phyloP scores from a whole-genome alignment of 2,888 invertebrate genomes.

The Pseudanteris insignis region DNA sequence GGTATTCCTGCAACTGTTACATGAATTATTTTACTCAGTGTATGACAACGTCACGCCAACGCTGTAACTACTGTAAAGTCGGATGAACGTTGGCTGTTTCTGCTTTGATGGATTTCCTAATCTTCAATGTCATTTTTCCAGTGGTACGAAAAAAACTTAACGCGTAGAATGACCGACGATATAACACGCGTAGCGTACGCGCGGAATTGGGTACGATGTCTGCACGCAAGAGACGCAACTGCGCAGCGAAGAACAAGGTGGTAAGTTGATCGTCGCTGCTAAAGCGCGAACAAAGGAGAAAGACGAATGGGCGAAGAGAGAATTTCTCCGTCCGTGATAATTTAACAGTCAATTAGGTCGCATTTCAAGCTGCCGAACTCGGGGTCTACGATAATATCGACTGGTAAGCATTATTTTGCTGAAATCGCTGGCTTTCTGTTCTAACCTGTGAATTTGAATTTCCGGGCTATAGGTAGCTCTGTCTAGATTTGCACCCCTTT shows the following conservation, averaged over 20 bases:
- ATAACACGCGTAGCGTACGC: no score
- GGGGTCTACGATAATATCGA: constrained; percentile 59
- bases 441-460: constrained; percentile 45
- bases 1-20: no score
- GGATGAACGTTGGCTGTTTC: no score
- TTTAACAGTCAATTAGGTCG: constrained; percentile 65
- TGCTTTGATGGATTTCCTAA: no score
- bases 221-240: constrained; percentile 12
- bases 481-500: constrained; percentile 45
- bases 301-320: constrained; percentile 43
- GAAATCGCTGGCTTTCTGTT: constrained; percentile 57
- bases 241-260: constrained; percentile 36
- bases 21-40: no score
- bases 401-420: constrained; percentile 63
- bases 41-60: no score
- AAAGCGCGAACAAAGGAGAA: constrained; percentile 43
- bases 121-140: no score
- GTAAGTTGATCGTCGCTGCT: constrained; percentile 44
- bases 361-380: constrained; percentile 54
- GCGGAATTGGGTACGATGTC: constrained; percentile 6
- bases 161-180: no score
- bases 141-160: no score
- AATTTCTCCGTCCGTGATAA: constrained; percentile 55
- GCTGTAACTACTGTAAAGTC: no score
- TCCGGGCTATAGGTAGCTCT: constrained; percentile 47